A percentile compares a stretch with the other conserved stretches of the same genome.
Evolutionary conservation across 2,888 invertebrate genomes (phyloP).

Genomic region (Pollenia labialis): DNA sequence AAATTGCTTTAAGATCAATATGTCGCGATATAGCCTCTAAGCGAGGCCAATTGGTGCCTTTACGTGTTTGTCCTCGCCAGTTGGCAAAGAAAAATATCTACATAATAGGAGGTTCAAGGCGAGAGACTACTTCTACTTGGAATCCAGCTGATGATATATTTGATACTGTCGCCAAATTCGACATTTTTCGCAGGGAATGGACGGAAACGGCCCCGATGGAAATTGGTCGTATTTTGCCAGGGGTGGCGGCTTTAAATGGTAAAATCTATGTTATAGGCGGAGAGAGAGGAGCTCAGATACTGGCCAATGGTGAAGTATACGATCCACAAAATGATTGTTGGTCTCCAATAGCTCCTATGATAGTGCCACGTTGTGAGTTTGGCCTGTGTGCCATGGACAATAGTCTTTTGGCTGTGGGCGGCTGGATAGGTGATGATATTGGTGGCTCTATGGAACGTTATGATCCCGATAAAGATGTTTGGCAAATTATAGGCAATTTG

Average conservation of each 20-base stretch:
- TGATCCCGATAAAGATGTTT: slow-evolving; percentile 90
- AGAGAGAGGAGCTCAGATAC: slow-evolving; percentile 94
- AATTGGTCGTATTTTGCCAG: slow-evolving; percentile 94
- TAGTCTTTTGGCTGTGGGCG: slow-evolving; percentile 94
- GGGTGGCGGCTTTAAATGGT: slow-evolving; percentile 92
- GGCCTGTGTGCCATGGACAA: slow-evolving; percentile 94
- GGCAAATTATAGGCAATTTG: slow-evolving; percentile 91
- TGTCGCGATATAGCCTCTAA: slow-evolving; percentile 90
- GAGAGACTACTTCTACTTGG: slow-evolving; percentile 90
- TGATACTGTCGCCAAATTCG: slow-evolving; percentile 92
- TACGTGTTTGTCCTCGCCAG: slow-evolving; percentile 91
- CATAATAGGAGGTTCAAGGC: slow-evolving; percentile 94
- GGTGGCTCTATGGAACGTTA: slow-evolving; percentile 95
- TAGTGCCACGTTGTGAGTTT: slow-evolving; percentile 94
- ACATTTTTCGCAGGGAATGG: slow-evolving; percentile 89
- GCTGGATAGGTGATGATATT: slow-evolving; percentile 96
- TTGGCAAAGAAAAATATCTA: slow-evolving; percentile 94
- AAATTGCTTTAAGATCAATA: slow-evolving; percentile 91
- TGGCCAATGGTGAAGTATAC: slow-evolving; percentile 94
- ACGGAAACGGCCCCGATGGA: slow-evolving; percentile 92
- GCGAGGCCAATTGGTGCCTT: slow-evolving; percentile 90
- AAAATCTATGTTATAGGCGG: slow-evolving; percentile 96
- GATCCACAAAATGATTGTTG: slow-evolving; percentile 88
- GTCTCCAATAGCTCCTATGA: slow-evolving; percentile 89
- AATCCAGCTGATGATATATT: slow-evolving; percentile 93